A percentile compares a stretch with the other conserved stretches of the same genome.
Evolutionary conservation across 2,113 vertebrate genomes (phyloP).

Genomic region (Tyrannus savana): DNA sequence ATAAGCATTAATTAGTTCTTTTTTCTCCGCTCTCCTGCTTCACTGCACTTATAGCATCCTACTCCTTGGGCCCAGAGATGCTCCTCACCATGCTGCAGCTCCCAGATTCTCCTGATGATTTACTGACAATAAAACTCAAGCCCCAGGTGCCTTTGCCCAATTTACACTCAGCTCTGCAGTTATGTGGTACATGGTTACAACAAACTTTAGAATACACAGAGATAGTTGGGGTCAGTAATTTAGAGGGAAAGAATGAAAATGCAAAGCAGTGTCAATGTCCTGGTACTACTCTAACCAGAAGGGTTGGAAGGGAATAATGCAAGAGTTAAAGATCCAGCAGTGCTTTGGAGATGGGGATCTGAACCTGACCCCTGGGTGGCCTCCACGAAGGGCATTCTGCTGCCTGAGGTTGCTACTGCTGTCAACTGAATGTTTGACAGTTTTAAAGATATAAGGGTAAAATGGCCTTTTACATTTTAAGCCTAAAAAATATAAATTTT

Average conservation of each 20-base stretch:
- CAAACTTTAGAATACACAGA: not conserved
- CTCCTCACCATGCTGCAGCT: not conserved
- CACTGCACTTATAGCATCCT: not conserved
- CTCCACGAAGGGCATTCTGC: not conserved
- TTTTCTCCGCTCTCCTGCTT: not conserved
- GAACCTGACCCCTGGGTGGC: not conserved
- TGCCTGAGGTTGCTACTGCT: not conserved
- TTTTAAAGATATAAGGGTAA: not conserved
- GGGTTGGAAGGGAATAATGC: not conserved
- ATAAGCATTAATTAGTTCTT: constrained; percentile 30
- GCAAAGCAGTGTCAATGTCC: not conserved
- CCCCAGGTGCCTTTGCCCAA: not conserved
- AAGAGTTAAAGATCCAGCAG: not conserved
- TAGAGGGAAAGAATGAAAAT: not conserved
- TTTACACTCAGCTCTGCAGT: not conserved
- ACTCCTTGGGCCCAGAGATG: not conserved
- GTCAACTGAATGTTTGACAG: not conserved
- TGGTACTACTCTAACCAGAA: not conserved
- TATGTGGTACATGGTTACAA: not conserved
- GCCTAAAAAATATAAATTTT: not conserved
- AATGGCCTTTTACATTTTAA: not conserved
- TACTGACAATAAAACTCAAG: not conserved
- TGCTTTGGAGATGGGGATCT: not conserved
- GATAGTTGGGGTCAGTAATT: not conserved
- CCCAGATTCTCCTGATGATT: not conserved